phyloP scores from a whole-genome alignment of 1,140 invertebrate species.

The Drosophila fuyamai region DNA sequence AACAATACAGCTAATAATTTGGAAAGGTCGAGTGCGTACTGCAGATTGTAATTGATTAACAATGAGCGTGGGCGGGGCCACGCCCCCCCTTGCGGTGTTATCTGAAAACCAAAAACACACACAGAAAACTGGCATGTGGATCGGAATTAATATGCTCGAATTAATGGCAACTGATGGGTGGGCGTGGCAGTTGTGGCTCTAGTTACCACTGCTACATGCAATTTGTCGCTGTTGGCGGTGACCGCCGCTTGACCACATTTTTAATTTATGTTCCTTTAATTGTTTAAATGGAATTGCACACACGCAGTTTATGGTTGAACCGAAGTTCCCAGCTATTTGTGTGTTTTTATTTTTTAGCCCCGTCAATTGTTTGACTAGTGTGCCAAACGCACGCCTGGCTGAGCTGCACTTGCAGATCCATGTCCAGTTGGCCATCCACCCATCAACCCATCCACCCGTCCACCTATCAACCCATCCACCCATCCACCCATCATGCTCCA shows the following conservation, averaged over 20 bases:
- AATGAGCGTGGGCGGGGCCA: conserved; percentile 23
- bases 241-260: conserved; percentile 64
- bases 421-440: conserved; percentile 33
- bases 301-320: conserved; percentile 48
- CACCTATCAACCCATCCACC: neutral
- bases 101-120: conserved; percentile 55
- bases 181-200: conserved; percentile 36
- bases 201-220: conserved; percentile 54
- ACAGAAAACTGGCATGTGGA: conserved; percentile 60
- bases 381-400: conserved; percentile 38
- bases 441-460: neutral
- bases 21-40: conserved; percentile 20
- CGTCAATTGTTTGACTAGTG: conserved; percentile 38
- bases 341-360: conserved; percentile 20
- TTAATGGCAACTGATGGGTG: conserved; percentile 70
- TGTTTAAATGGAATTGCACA: conserved; percentile 70
- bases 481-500: neutral
- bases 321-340: conserved; percentile 13
- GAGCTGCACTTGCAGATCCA: conserved; percentile 19
- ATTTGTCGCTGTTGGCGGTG: conserved; percentile 60
- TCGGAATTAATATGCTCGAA: conserved; percentile 75
- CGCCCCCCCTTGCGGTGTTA: conserved; percentile 45
- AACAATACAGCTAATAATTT: conserved; percentile 18
- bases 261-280: conserved; percentile 80
- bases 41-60: conserved; percentile 65